These are phyloP conservation scores for Brachyopa scutellaris DNA, from an alignment of 2,888 invertebrate genomes.

Conservation along the genomic window DNA sequence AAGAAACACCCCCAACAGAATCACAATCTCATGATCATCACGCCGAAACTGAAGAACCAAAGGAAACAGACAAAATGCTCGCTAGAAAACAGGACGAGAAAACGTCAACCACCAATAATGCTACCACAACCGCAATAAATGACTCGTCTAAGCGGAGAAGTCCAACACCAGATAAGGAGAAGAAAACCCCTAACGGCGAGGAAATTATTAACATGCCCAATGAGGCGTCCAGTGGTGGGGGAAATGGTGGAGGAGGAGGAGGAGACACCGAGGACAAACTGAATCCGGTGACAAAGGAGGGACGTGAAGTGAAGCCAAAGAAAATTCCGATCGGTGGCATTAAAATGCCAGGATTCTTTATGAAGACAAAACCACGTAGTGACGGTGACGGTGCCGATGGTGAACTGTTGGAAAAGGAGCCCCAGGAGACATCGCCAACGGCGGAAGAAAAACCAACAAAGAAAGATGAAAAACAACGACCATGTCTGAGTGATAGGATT, in stretches of 20 bases:
- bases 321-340: slow-evolving; percentile 94
- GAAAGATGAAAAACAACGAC: slow-evolving; percentile 79
- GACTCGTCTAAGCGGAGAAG: slow-evolving; percentile 74
- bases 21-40: slow-evolving; percentile 74
- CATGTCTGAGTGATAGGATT: slow-evolving; percentile 81
- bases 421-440: slow-evolving; percentile 77
- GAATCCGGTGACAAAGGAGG: slow-evolving; percentile 83
- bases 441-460: slow-evolving; percentile 70
- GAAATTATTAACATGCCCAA: slow-evolving; percentile 80
- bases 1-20: slow-evolving; percentile 80
- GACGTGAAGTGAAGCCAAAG: slow-evolving; percentile 89
- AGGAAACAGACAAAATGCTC: slow-evolving; percentile 82
- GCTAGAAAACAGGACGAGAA: slow-evolving; percentile 76
- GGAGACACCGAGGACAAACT: slow-evolving; percentile 77
- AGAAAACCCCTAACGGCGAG: slow-evolving; percentile 76
- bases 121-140: slow-evolving; percentile 56
- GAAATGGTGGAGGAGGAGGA: slow-evolving; percentile 43
- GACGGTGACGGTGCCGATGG: slow-evolving; percentile 84
- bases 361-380: slow-evolving; percentile 88
- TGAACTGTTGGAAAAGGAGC: slow-evolving; percentile 82
- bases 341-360: slow-evolving; percentile 93
- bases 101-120: slow-evolving; percentile 44
- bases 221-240: slow-evolving; percentile 49
- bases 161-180: slow-evolving; percentile 76
- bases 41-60: slow-evolving; percentile 80